Base-by-base conservation (phyloP, 30 jellyfish, hydroid and myxozoan genomes). In the Hydra vulgaris region DNA sequence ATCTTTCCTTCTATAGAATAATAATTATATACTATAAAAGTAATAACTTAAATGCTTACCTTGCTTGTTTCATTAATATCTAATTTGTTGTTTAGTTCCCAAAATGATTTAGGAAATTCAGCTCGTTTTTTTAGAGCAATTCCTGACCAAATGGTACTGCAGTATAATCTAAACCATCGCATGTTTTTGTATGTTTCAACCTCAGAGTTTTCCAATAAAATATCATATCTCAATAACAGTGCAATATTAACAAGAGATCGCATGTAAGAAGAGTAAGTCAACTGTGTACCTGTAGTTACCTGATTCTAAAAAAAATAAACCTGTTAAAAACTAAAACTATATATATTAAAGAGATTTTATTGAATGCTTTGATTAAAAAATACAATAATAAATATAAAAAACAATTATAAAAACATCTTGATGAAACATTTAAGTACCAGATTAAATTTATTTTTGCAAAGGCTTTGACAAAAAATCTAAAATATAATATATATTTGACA, bases 141-240 rank as follows among this genome's bases (percentile, higher is more conserved):
- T 18, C 85, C 85, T 0, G 79, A 20, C 22, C 78, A 77, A 17
- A 78, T 61, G 40, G 85, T 78, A 8, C 56, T 75, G 71, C 83
- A 75, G 25, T 25, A 75, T 52, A 75, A 27, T 19, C 25, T 66
- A 20, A 75, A 25, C 83, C 83, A 75, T 22, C 26, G 83, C 40
- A 75, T 22, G 18, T 22, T 73, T 0, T 25, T 73, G 25, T 26
- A 21, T 17, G 53, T 73, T 25, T 0, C 66, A 18, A 15, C 17
- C 25, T 18, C 25, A 76, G 80, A 19, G 53, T 19, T 23, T 15
- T 21, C 53, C n/a, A 15, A 77, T 23, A 54, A 21, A 66, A 23
- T 53, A 54, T 53, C 77, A n/a, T 53, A 53, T 25, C 69, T 78
- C 22, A 78, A 17, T 78, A 78, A 80, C 78, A 78, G 18, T n/a